These are phyloP conservation scores for Paguma larvata DNA, from an alignment of 2,797 vertebrate species.

Conservation along the genomic window DNA sequence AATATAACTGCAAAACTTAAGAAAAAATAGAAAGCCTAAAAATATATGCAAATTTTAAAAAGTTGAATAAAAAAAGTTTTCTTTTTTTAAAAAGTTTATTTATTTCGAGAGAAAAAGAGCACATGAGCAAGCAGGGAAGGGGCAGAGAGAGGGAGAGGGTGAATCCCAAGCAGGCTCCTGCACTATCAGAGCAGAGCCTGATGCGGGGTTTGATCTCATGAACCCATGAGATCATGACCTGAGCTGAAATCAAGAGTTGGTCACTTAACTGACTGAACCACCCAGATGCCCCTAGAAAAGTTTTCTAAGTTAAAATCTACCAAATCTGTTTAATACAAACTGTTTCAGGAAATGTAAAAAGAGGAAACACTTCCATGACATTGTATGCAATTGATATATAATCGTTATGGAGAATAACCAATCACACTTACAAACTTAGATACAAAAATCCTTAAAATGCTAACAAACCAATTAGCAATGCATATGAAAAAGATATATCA, in stretches of 20 bases:
- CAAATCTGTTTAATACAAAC: constrained; percentile 6
- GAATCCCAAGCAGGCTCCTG: no score
- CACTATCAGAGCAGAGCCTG: no score
- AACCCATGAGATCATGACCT: no score
- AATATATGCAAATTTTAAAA: not conserved
- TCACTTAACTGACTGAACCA: no score
- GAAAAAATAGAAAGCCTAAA: not conserved
- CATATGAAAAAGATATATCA: not conserved
- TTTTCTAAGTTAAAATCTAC: not conserved
- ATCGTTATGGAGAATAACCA: not conserved
- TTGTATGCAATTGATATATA: not conserved
- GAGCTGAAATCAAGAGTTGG: no score
- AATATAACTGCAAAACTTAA: not conserved
- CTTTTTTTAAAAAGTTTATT: no score
- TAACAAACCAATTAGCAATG: not conserved
- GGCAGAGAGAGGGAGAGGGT: no score
- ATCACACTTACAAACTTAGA: not conserved
- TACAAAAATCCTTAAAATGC: not conserved
- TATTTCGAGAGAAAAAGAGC: not conserved
- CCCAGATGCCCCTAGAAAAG: not conserved
- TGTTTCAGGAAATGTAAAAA: constrained; percentile 26
- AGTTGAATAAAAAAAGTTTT: not conserved
- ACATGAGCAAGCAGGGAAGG: no score
- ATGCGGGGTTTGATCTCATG: no score
- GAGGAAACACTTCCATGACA: not conserved